Percentiles rank a stretch among this genome's conserved stretches.
phyloP scores from a whole-genome alignment of 1,140 invertebrate genomes.

The Limonius californicus region DNA sequence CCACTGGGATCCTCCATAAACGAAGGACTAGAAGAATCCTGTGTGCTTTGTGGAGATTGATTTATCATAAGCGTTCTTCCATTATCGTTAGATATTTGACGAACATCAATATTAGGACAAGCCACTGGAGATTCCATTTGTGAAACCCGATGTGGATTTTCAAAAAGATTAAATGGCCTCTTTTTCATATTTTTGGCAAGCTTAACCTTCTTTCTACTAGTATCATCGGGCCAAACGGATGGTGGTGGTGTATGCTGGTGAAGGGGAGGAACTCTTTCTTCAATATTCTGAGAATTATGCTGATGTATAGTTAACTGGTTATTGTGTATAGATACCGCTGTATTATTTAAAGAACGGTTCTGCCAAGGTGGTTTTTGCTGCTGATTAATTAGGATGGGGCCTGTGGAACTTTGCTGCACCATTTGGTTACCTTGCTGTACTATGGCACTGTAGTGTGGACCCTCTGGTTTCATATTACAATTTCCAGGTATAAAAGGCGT shows the following conservation, averaged over 20 bases:
- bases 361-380: conserved; percentile 32
- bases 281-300: conserved; percentile 43
- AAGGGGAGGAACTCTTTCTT: conserved; percentile 67
- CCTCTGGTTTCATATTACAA: conserved; percentile 29
- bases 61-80: conserved; percentile 44
- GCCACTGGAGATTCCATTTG: conserved; percentile 37
- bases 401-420: conserved; percentile 10
- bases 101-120: conserved; percentile 56
- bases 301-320: not conserved
- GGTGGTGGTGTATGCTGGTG: conserved; percentile 63
- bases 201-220: conserved; percentile 61
- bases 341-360: conserved; percentile 14
- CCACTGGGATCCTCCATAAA: conserved; percentile 88
- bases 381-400: conserved; percentile 18
- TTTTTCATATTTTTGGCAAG: conserved; percentile 55
- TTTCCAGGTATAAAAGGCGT: conserved; percentile 46
- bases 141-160: conserved; percentile 32
- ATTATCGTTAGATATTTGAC: conserved; percentile 46
- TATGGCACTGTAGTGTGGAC: not conserved
- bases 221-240: conserved; percentile 60
- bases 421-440: conserved; percentile 30
- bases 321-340: conserved; percentile 22
- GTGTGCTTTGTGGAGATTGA: conserved; percentile 41
- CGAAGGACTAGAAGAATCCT: conserved; percentile 53
- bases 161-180: conserved; percentile 47